These are phyloP conservation scores for Phylloscopus trochiloides DNA, from an alignment of 2,113 vertebrate genomes.

Conservation along the genomic window DNA sequence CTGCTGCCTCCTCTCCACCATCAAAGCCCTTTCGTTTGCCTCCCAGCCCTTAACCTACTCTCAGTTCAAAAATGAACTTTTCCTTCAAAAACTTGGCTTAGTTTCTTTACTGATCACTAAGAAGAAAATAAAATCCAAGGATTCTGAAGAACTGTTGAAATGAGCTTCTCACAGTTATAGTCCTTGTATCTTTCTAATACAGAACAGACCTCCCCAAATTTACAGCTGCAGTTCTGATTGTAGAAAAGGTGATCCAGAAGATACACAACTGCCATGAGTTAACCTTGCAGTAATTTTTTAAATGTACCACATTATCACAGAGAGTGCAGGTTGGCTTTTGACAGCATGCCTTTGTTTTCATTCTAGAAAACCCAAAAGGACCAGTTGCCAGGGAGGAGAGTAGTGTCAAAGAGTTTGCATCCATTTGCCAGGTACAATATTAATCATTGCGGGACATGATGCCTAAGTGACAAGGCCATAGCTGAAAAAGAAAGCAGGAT, in stretches of 20 bases:
- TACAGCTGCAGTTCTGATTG: background rate
- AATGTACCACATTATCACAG: background rate
- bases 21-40: background rate
- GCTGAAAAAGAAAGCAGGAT: background rate
- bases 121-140: background rate
- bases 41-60: background rate
- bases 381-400: background rate
- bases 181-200: background rate
- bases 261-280: background rate
- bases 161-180: background rate
- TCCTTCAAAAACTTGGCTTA: background rate
- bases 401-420: background rate
- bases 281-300: background rate
- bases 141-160: background rate
- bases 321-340: background rate
- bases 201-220: background rate
- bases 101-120: background rate
- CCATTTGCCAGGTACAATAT: background rate
- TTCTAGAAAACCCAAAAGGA: background rate
- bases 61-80: background rate
- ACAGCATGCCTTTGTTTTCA: background rate
- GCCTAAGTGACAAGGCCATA: background rate
- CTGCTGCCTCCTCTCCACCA: background rate
- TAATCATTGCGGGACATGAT: background rate
- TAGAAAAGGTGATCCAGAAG: background rate